Evolutionary conservation across 37 sponge, comb jelly and placozoan species (phyloP), one percentile per base, ranked within the genome.

Genomic region (Spongilla lacustris): DNA sequence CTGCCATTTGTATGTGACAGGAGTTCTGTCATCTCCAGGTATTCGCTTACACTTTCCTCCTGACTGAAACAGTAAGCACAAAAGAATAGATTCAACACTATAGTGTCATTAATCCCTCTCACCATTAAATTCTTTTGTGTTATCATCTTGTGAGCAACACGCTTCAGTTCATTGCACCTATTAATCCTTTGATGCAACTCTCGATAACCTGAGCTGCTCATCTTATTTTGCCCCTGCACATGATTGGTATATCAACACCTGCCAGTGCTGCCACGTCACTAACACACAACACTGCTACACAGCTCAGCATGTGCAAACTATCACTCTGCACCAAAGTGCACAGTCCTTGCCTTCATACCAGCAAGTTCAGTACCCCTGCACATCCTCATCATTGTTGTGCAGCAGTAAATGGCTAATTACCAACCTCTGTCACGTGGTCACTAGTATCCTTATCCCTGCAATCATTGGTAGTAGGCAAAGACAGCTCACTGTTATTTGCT

Each of bases 51-150:
- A 32, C 26, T 67, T 84, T n/a, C 66, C 92, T 66, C 87, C 83
- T 1, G 41, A 68, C 86, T 89, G 82, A 17, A 88, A 21, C 23
- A 21, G 66, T 36, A 24, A 26, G 37, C 0, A 22, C 1, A 19
- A 46, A 46, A 46, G 8, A 10, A 8, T 46, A 10, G 46, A 4
- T 46, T 58, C 58, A 58, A 58, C 4, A 3, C 41, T 41, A 9
- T 41, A 41, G 6, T 41, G 41, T 41, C 6, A 58, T 17, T 46
- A 22, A 12, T 23, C 23, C 0, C 24, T 22, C 81, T 69, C 46
- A 88, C 90, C 90, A 82, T 85, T n/a, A 94, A 75, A 50, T 94
- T 67, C 81, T 92, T 94, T 66, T 89, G 81, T 6, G 81, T 83
- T 67, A 81, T 82, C 89, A 91, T 88, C 66, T 85, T 86, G 22